Evolutionary conservation across 2,888 invertebrate genomes (phyloP), one percentile per base, ranked within the genome.

Genomic region (Ochropleura leucogaster): DNA sequence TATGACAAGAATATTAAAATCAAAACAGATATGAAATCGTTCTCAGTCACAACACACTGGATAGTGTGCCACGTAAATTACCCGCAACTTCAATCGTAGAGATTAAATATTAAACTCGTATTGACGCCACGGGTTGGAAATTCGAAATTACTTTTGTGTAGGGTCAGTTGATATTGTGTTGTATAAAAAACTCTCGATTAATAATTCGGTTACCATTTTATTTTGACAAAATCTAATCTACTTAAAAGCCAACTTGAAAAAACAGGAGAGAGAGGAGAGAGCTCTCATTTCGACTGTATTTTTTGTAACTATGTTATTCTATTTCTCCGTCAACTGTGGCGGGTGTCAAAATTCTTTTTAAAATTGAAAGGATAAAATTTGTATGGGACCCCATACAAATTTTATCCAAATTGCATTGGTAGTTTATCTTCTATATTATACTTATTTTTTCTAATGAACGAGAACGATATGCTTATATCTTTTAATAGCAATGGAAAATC

Each of bases 101-200:
- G 65, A 80, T 81, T 76, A 80, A 75, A 80, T 76, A 79, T 75
- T 59, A 71, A 76, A 47, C 16, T 57, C 0, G 53, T 64, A 75
- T 55, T 76, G 67, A 77, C 46, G 44, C 40, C 46, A 46, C 51
- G 47, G 53, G 51, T 64, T 67, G 40, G 6, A 77, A 64, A 62
- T 57, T 79, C 12, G 62, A 62, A 70, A 76, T 57, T 57, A 47
- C 18, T 51, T 70, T 55, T 30, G 7, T 12, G 55, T 46, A 20
- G 14, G 18, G n/a, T 60, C 8, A 16, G 9, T 60, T 55, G 10
- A 55, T 59, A 53, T 47, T 59, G n/a, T 47, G 10, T 44, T 57
- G 14, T 70, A 59, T 53, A 70, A 30, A 16, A 12, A 10, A 18
- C 12, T 9, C 4, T 46, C 20, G 9, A 44, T 30, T 42, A 69